Evolutionary conservation across 1,140 invertebrate genomes (phyloP), one percentile per base, ranked within the genome.

Genomic region (Drosophila malerkotliana): DNA sequence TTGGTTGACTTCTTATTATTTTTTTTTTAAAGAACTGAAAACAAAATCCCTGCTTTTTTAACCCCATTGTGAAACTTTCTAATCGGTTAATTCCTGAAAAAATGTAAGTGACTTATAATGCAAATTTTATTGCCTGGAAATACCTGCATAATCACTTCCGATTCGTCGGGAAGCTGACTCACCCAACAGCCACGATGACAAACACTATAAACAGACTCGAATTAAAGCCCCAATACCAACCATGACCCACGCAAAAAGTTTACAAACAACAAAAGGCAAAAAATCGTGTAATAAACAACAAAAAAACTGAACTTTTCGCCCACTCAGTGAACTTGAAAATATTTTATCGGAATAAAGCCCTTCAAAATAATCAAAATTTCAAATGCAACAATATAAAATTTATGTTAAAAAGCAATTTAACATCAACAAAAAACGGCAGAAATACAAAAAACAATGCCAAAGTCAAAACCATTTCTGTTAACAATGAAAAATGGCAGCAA

Each of bases 291-390:
- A 45, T 37, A 61, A 60, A 32, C 58, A 39, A 66, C 44, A 54
- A 66, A 68, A 68, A 63, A 34, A 67, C 61, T 48, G 47, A 62
- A 62, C 66, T 61, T 73, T 69, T 67, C 24, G 57, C 80, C 80
- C 80, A 85, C 77, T 59, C 62, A 66, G 66, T 84, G 80, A 84
- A 84, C 80, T 84, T 84, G 80, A 84, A 84, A 84, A 77, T 84
- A 62, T 85, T 84, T 69, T 34, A 67, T 60, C 51, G 41, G 49
- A 72, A 85, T 62, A 79, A 84, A 63, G 55, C 54, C 55, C 61
- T 51, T 72, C 37, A 60, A 64, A 54, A 12, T 10, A 12, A 72
- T 55, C 62, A 51, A 15, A 44, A 63, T 39, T 30, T 63, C 62
- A 61, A 76, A 59, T 41, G 32, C 32, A 10, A 66, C 57, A 69